These are phyloP conservation scores for Spinus olivaceus DNA, from an alignment of 2,797 vertebrate genomes.

Conservation along the genomic window DNA sequence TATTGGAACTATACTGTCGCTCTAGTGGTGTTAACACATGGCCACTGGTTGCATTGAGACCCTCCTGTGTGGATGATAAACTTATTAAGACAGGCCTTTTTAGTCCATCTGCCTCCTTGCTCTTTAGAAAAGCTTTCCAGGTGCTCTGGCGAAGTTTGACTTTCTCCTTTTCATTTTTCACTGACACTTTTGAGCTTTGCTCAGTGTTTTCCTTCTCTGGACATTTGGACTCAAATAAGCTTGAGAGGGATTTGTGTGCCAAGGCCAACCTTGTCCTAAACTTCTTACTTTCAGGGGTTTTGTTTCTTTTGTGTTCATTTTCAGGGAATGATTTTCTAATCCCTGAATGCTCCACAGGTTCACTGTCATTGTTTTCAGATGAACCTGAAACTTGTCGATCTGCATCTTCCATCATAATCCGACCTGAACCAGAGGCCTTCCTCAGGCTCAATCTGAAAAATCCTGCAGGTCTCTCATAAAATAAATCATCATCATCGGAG, in stretches of 20 bases:
- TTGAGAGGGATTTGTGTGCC: slow-evolving; percentile 87
- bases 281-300: slow-evolving; percentile 79
- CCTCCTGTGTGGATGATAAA: slow-evolving; percentile 3
- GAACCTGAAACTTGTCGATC: not conserved
- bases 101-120: slow-evolving; percentile 74
- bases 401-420: slow-evolving; percentile 35
- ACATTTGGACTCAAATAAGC: slow-evolving; percentile 84
- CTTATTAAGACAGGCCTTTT: slow-evolving; percentile 64
- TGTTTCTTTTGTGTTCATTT: slow-evolving; percentile 73
- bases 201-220: slow-evolving; percentile 76
- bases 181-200: slow-evolving; percentile 24
- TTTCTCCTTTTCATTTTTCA: slow-evolving; percentile 72
- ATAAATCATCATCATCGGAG: slow-evolving; percentile 72
- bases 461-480: slow-evolving; percentile 61
- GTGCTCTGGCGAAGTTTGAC: slow-evolving; percentile 67
- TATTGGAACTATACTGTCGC: not conserved
- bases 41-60: not conserved
- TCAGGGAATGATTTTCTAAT: slow-evolving; percentile 46
- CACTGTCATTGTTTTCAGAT: not conserved
- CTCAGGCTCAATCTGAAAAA: slow-evolving; percentile 59
- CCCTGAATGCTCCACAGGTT: slow-evolving; percentile 21
- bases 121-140: slow-evolving; percentile 80
- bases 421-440: slow-evolving; percentile 50
- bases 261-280: slow-evolving; percentile 81
- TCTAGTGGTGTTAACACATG: slow-evolving; percentile 40